Evolutionary conservation across 2,113 vertebrate genomes (phyloP).

Genomic region (Notothenia coriiceps): DNA sequence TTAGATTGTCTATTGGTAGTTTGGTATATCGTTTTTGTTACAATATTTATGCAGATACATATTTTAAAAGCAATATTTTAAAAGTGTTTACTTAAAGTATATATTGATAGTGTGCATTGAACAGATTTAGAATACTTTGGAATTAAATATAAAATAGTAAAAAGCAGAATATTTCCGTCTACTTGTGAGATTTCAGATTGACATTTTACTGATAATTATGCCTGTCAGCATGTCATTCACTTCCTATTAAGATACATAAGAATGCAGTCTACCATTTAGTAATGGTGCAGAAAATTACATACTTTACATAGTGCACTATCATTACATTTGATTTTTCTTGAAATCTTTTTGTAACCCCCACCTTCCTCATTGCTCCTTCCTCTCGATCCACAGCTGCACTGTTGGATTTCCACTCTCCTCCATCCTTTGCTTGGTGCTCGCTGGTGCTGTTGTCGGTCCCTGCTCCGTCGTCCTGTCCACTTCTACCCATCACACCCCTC

Average conservation of each 20-base stretch:
- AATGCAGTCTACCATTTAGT: neutral
- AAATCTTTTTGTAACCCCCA: conserved; percentile 16
- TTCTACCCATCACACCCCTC: conserved; percentile 80
- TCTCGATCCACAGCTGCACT: conserved; percentile 78
- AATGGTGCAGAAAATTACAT: neutral
- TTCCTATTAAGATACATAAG: neutral
- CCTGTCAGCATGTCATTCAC: neutral
- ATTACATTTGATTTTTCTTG: neutral
- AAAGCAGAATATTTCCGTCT: neutral
- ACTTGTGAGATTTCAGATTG: neutral
- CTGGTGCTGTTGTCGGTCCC: conserved; percentile 84
- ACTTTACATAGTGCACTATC: neutral
- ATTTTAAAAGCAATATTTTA: neutral
- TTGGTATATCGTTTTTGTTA: neutral
- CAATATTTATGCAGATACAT: neutral
- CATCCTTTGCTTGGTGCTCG: conserved; percentile 84
- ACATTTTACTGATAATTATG: neutral
- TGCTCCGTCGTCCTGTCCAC: conserved; percentile 80
- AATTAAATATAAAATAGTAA: neutral
- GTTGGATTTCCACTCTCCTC: conserved; percentile 84
- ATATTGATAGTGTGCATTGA: neutral
- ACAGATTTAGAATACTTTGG: neutral
- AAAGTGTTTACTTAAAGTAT: neutral
- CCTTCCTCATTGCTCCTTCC: conserved; percentile 86
- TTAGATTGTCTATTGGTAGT: neutral